Evolutionary conservation across 2,888 invertebrate species (phyloP).

Genomic region (Andrena minutula): DNA sequence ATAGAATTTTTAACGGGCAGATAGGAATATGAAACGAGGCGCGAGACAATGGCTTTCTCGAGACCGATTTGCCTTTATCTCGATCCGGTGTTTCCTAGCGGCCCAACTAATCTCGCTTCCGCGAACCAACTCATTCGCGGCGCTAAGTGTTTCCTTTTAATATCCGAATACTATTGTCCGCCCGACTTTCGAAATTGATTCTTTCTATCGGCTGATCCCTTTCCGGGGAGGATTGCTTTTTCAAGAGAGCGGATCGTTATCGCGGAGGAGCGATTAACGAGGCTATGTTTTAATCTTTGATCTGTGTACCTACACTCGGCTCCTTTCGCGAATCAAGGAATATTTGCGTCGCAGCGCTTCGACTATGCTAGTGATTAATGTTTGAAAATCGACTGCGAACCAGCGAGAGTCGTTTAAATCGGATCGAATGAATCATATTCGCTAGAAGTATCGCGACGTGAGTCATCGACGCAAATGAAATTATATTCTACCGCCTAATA

Average conservation of each 20-base stretch:
- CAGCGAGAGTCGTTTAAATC: slow-evolving; percentile 47
- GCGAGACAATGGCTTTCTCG: slow-evolving; percentile 75
- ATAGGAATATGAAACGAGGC: slow-evolving; percentile 71
- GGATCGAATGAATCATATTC: slow-evolving; percentile 65
- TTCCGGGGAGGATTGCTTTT: neutral
- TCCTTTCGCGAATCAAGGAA: neutral
- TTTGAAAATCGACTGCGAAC: slow-evolving; percentile 3
- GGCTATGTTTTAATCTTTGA: too few relatives aligned
- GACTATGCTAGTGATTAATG: neutral
- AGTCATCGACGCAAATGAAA: slow-evolving; percentile 73
- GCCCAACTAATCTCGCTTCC: slow-evolving; percentile 70
- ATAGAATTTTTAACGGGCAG: slow-evolving; percentile 72
- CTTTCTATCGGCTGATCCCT: neutral
- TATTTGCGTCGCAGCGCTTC: neutral
- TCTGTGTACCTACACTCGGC: too few relatives aligned
- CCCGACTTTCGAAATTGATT: slow-evolving; percentile 38
- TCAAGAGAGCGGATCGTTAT: neutral
- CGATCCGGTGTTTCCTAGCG: slow-evolving; percentile 70
- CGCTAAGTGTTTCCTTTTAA: slow-evolving; percentile 38
- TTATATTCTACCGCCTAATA: slow-evolving; percentile 69
- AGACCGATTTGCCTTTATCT: slow-evolving; percentile 75
- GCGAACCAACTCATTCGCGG: slow-evolving; percentile 40
- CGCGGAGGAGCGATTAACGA: neutral
- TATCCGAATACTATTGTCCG: slow-evolving; percentile 26
- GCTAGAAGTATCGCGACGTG: slow-evolving; percentile 62